Conservation (phyloP, 2,797 vertebrate species). For the Acanthiza pusilla region DNA sequence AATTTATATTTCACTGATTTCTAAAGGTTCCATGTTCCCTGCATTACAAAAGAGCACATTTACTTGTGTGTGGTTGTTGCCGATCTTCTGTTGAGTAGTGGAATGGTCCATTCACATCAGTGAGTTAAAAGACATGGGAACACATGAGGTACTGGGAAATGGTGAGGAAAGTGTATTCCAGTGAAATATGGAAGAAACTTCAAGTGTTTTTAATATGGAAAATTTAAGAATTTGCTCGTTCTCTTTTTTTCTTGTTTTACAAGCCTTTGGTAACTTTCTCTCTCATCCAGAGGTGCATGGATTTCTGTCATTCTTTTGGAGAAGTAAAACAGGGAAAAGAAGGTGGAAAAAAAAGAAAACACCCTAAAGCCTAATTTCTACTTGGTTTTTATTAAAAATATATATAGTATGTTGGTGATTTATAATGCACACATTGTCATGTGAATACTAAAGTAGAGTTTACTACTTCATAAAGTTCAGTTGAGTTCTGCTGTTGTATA, state of each 20-base stretch:
- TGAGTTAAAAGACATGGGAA: background rate
- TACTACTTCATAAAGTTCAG: background rate
- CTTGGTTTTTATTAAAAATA: background rate
- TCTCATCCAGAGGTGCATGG: background rate
- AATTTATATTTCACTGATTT: background rate
- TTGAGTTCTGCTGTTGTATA: background rate
- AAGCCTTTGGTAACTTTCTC: background rate
- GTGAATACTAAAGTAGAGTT: background rate
- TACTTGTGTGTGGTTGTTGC: background rate
- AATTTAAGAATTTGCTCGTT: background rate
- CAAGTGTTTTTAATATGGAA: background rate
- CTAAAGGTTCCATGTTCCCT: background rate
- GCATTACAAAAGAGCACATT: background rate
- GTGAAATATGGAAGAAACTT: background rate
- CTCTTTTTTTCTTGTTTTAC: background rate
- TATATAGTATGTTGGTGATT: background rate
- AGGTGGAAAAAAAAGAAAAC: background rate
- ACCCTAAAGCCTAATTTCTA: background rate
- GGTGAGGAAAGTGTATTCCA: background rate
- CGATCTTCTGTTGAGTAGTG: background rate
- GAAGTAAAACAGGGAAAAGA: background rate
- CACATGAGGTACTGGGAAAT: fast-evolving
- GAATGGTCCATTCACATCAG: background rate
- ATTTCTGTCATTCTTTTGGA: background rate
- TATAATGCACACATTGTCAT: background rate